Evolutionary conservation across 2,113 vertebrate genomes (phyloP), one percentile per base, ranked within the genome.

Genomic region (Xenus cinereus): DNA sequence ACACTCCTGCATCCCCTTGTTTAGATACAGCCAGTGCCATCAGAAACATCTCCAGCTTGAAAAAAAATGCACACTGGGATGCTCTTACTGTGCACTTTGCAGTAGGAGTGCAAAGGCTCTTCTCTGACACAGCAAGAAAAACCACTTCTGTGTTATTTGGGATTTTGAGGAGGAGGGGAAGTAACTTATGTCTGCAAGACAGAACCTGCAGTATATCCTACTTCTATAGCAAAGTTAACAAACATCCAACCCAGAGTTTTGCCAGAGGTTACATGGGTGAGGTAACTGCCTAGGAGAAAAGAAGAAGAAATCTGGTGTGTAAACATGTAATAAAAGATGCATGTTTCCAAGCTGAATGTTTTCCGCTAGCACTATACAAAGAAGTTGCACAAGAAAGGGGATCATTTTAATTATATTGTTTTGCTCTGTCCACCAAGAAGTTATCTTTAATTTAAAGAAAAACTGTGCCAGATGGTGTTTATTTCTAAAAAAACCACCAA

Each of bases 41-140:
- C n/a, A 87, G 32, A 37, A 81, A 28, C 14, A 53, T 16, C 8
- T 54, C 28, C 33, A 68, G 19, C 19, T 13, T 50, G 33, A 89
- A 35, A 5, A 5, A 73, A 50, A 76, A 5, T 14, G 6, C 0
- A 0, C 35, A 30, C 18, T 41, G 15, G 23, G 17, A 43, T 20
- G 39, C 0, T 1, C 6, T 9, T 11, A 18, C 7, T 24, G 2
- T 22, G 19, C 9, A 5, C 6, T 59, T 74, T 13, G 22, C 1
- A 3, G 6, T 18, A 10, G 4, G 3, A 37, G 4, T 6, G 12
- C 26, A 68, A 41, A 88, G 5, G 7, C 5, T 75, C 7, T 57
- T 67, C 24, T 81, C 21, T 51, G 56, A 33, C 32, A 51, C 0
- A 3, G 39, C 4, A 54, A 64, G 22, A 59, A 11, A 63, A 82